A percentile compares a stretch with the other conserved stretches of the same genome.
phyloP scores from a whole-genome alignment of 2,113 vertebrate genomes.

The Thinocorus orbignyianus region DNA sequence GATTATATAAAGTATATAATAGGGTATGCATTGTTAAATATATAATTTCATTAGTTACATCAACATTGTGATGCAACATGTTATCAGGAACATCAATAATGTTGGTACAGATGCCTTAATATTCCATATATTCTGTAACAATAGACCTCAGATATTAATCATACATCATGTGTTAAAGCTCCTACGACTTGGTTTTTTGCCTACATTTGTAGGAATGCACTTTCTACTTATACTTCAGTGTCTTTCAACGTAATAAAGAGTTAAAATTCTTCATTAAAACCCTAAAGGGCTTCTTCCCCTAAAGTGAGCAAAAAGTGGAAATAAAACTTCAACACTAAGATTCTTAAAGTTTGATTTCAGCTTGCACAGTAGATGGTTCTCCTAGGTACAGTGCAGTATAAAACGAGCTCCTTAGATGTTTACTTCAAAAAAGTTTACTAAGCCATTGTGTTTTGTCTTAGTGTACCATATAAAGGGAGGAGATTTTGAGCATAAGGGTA shows the following conservation, averaged over 20 bases:
- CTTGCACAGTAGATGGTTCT: not conserved
- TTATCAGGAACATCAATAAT: not conserved
- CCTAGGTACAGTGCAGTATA: not conserved
- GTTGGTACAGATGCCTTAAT: not conserved
- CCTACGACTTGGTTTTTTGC: not conserved
- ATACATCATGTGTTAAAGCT: not conserved
- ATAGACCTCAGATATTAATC: not conserved
- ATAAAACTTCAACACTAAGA: not conserved
- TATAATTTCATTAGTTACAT: not conserved
- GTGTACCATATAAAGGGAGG: not conserved
- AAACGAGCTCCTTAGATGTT: not conserved
- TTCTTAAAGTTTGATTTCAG: not conserved
- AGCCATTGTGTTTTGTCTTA: not conserved
- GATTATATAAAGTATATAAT: not conserved
- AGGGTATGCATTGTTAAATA: not conserved
- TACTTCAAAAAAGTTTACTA: not conserved
- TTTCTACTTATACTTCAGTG: not conserved
- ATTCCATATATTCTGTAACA: not conserved
- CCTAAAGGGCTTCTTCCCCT: rapidly evolving
- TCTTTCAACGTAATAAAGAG: not conserved
- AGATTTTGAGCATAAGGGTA: not conserved
- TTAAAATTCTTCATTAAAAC: not conserved
- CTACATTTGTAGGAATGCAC: not conserved
- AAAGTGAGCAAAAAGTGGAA: not conserved
- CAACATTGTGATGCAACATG: not conserved